Evolutionary conservation across 2,797 vertebrate species (phyloP), one percentile per base, ranked within the genome.

Genomic region (Decapterus maruadsi): DNA sequence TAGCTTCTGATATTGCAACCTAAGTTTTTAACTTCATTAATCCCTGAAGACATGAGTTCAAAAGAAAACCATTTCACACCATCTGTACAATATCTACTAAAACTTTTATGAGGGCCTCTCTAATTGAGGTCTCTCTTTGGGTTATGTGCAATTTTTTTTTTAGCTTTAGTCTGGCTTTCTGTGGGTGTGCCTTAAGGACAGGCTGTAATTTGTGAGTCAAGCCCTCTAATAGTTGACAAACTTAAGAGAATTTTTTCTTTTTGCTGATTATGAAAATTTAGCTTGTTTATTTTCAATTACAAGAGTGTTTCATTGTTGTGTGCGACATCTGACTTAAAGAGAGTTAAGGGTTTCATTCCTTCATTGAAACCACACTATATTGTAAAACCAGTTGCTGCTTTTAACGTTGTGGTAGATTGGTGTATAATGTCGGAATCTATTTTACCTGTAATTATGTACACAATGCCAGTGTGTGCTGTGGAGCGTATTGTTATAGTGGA

Each of bases 161-260:
- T 14, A 60, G 19, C 20, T 71, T 54, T 50, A 58, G 11, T 79
- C 81, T 55, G 48, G 13, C 8, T 68, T n/a, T 63, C 50, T 54
- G 51, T 62, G 31, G 45, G 19, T 66, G 13, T 55, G 43, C 31
- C 40, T 34, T 40, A 55, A 4, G 48, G 48, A 50, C 48, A 55
- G 54, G 85, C 26, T 17, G 45, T 71, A 62, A 72, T 78, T 82
- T 66, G 61, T 82, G 34, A 85, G 85, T 90, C 63, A 85, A 69
- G 75, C 84, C 76, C 74, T 76, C 70, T 63, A 50, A 76, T 65
- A 51, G 45, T 71, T 63, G 56, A 9, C 29, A 67, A 55, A 66
- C 54, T 63, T 36, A 0, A 57, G 36, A 38, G 43, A 66, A 65
- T 50, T 50, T n/a, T n/a, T 43, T 5, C 14, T 43, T 43, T 14